Evolutionary conservation across 2,113 vertebrate genomes (phyloP).

Genomic region (Mixornis gularis): DNA sequence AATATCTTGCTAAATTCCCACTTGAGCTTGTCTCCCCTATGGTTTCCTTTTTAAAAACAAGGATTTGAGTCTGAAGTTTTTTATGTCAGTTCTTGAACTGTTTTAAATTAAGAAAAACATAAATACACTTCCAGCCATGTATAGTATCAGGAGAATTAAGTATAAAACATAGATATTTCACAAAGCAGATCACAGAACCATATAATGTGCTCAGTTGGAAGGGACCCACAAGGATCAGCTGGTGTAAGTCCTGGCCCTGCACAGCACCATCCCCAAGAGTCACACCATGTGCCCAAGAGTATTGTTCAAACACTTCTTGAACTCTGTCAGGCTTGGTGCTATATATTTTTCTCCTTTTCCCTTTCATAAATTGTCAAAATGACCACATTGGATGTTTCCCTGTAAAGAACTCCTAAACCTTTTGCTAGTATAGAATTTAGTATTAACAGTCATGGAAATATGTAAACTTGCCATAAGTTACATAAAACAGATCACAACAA

Average conservation of each 20-base stretch:
- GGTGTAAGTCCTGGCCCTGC: background rate
- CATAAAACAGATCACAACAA: constrained; percentile 68
- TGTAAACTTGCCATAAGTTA: constrained; percentile 74
- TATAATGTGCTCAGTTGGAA: background rate
- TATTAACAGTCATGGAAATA: constrained; percentile 67
- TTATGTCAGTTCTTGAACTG: background rate
- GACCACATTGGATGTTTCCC: constrained; percentile 45
- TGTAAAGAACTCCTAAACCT: constrained; percentile 47
- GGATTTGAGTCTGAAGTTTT: background rate
- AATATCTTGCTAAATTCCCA: background rate
- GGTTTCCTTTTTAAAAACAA: background rate
- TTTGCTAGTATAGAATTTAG: constrained; percentile 52
- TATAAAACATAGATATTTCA: background rate
- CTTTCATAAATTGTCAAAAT: background rate
- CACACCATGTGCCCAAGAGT: background rate
- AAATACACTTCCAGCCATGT: background rate
- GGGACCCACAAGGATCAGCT: background rate
- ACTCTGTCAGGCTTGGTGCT: background rate
- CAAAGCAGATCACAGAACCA: background rate
- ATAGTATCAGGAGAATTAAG: background rate
- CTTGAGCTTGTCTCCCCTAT: background rate
- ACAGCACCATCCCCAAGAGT: background rate
- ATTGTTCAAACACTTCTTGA: background rate
- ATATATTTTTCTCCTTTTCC: background rate
- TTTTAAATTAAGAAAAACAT: background rate